These are phyloP conservation scores for Steinernema feltiae DNA, from an alignment of 1,140 invertebrate species.

Conservation along the genomic window DNA sequence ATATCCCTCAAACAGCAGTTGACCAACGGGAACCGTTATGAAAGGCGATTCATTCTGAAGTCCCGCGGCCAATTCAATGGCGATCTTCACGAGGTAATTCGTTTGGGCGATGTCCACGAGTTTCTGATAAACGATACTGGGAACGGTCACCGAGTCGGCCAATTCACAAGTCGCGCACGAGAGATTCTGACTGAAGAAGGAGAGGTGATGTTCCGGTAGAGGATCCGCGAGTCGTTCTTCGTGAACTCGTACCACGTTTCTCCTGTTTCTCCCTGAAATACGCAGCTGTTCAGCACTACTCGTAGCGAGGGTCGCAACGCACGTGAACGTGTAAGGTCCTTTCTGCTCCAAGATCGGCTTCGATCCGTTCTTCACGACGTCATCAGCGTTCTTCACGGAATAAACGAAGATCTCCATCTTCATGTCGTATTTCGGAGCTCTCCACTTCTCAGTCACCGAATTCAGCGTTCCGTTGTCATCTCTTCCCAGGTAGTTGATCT, in stretches of 20 bases:
- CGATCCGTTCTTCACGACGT: conserved; percentile 35
- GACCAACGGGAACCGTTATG: conserved; percentile 36
- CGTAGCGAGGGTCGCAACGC: conserved; percentile 6
- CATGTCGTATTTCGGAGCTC: conserved; percentile 40
- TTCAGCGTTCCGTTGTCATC: conserved; percentile 36
- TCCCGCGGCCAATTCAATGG: conserved; percentile 20
- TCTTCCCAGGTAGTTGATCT: conserved; percentile 20
- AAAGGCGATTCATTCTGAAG: conserved; percentile 36
- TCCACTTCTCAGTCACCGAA: conserved; percentile 38
- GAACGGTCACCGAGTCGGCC: conserved; percentile 43
- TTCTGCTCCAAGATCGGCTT: conserved; percentile 49
- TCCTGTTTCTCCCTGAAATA: conserved; percentile 42
- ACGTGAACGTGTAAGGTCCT: conserved; percentile 52
- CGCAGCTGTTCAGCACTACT: background rate
- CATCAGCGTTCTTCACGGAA: conserved; percentile 39
- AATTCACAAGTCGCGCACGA: conserved; percentile 45
- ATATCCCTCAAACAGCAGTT: conserved; percentile 53
- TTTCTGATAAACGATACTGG: conserved; percentile 48
- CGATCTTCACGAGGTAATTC: conserved; percentile 16
- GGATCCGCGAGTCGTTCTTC: conserved; percentile 43
- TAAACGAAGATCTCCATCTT: conserved; percentile 34
- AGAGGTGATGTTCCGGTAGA: conserved; percentile 45
- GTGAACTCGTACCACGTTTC: conserved; percentile 32
- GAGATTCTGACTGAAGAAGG: conserved; percentile 36
- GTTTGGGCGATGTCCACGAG: conserved; percentile 37